Conservation (phyloP, 2,888 invertebrate genomes). For the Eupithecia subfuscata region DNA sequence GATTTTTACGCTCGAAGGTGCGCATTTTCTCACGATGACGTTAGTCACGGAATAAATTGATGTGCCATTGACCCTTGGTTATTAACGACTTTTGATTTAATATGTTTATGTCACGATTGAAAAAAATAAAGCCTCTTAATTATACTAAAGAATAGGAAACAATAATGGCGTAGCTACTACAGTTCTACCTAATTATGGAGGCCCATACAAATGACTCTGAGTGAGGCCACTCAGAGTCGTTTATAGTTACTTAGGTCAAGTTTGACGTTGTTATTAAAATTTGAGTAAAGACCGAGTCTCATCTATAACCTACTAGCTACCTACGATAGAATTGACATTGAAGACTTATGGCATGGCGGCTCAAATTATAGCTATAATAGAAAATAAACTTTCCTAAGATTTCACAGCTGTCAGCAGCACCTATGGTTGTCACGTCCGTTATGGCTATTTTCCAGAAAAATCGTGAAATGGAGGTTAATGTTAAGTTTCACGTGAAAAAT, state of each 20-base stretch:
- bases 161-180: conserved; percentile 1
- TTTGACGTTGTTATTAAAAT: neutral
- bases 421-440: neutral
- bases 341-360: neutral
- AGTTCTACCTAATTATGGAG: neutral
- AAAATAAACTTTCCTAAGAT: neutral
- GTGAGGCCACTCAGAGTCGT: neutral
- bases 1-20: conserved; percentile 6
- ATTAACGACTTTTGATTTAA: neutral
- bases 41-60: conserved; percentile 22
- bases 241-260: neutral
- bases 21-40: conserved; percentile 31
- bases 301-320: neutral
- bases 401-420: neutral
- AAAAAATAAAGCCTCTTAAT: neutral
- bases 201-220: too few species aligned
- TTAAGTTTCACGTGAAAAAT: conserved; percentile 8
- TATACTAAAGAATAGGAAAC: neutral
- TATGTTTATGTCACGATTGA: neutral
- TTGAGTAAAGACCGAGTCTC: neutral
- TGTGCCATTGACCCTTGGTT: conserved; percentile 32
- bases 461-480: conserved; percentile 23
- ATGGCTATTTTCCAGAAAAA: neutral
- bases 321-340: neutral
- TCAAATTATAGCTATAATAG: neutral